Evolutionary conservation across 2,797 vertebrate species (phyloP).

Genomic region (Gila robusta): DNA sequence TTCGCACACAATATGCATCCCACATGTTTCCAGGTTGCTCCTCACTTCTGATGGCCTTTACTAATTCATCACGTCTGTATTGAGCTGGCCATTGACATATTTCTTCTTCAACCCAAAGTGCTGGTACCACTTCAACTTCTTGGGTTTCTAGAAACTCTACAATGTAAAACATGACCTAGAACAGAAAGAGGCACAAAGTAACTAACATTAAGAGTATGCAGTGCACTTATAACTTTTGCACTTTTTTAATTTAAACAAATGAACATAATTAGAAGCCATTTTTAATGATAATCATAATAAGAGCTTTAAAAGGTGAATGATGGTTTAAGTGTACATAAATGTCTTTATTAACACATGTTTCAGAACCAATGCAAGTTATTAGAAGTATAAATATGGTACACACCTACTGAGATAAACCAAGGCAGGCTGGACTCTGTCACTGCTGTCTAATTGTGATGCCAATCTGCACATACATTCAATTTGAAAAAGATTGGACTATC

Average conservation of each 20-base stretch:
- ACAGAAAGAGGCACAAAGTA: neutral
- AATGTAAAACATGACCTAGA: constrained; percentile 26
- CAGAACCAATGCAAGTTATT: neutral
- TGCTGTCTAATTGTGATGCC: neutral
- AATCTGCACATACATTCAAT: neutral
- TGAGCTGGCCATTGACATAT: neutral
- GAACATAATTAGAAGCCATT: too few species aligned
- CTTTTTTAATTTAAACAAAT: too few species aligned
- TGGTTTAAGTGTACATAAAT: too few species aligned
- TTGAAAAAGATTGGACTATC: too few species aligned
- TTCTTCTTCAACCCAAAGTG: neutral
- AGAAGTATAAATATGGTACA: neutral
- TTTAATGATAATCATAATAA: too few species aligned
- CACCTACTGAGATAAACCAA: neutral
- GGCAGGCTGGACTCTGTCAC: neutral
- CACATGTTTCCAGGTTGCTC: neutral
- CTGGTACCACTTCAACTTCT: constrained; percentile 11
- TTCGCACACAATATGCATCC: neutral
- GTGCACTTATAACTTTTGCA: too few species aligned
- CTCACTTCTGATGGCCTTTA: neutral
- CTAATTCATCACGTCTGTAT: neutral
- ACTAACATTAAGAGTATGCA: too few species aligned
- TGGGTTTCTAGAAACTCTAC: constrained; percentile 16
- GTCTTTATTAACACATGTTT: too few species aligned
- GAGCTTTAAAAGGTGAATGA: too few species aligned